phyloP scores from a whole-genome alignment of 2,888 invertebrate species.

The Arrhopalites spinosus region DNA sequence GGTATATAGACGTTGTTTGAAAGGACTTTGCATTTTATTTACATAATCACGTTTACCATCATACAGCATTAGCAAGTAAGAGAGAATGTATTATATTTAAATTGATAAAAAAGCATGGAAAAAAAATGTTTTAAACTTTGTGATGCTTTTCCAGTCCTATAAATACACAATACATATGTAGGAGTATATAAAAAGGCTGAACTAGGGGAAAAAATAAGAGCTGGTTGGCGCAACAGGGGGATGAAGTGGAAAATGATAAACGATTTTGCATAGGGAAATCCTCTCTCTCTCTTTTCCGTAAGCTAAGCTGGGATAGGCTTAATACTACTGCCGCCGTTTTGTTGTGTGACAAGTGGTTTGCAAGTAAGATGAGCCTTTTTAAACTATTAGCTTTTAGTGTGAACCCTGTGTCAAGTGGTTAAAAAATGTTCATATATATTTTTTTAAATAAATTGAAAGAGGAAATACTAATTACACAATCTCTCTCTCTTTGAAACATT shows the following conservation, averaged over 20 bases:
- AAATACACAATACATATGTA: neutral
- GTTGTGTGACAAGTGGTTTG: constrained; percentile 1
- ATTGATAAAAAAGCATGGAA: neutral
- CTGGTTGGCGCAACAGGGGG: constrained; percentile 13
- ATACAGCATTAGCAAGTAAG: too few species aligned
- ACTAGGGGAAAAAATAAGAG: neutral
- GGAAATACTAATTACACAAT: too few species aligned
- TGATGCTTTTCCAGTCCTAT: too few species aligned
- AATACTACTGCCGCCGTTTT: constrained; percentile 2
- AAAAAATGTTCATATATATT: too few species aligned
- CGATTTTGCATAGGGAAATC: constrained; percentile 15
- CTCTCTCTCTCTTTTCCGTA: too few species aligned
- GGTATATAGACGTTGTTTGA: neutral
- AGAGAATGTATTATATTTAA: neutral
- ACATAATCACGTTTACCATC: neutral
- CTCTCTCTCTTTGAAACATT: too few species aligned
- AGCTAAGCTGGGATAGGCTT: constrained; percentile 8
- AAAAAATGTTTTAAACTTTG: neutral
- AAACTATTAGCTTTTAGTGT: neutral
- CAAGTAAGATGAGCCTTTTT: neutral
- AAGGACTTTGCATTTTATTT: constrained; percentile 12
- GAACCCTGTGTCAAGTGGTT: too few species aligned
- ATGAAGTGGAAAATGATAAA: constrained; percentile 9
- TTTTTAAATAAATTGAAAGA: too few species aligned
- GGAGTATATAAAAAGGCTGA: neutral